Evolutionary conservation across 1,140 invertebrate species (phyloP).

Genomic region (Sesamia nonagrioides): DNA sequence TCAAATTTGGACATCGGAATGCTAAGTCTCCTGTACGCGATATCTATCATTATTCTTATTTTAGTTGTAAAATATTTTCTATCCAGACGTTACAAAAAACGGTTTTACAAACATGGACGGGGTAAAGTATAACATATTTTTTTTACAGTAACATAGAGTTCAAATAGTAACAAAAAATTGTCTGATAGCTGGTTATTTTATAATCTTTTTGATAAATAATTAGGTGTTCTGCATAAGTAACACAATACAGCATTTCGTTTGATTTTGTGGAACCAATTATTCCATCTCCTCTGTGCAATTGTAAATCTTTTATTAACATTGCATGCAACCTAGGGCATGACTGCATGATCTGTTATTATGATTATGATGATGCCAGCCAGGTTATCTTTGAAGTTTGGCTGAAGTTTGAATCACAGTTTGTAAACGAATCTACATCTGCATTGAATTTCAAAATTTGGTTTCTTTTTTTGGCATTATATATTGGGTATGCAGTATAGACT

Average conservation of each 20-base stretch:
- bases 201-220: not conserved
- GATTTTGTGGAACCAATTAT: conserved; percentile 28
- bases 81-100: conserved; percentile 91
- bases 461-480: too few relatives aligned
- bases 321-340: not conserved
- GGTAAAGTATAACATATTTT: conserved; percentile 88
- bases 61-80: conserved; percentile 93
- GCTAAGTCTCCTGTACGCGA: conserved; percentile 86
- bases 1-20: conserved; percentile 82
- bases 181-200: conserved; percentile 30
- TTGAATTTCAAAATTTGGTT: too few relatives aligned
- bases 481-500: too few relatives aligned
- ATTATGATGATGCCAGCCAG: too few relatives aligned
- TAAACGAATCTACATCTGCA: too few relatives aligned
- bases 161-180: conserved; percentile 15
- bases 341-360: not conserved
- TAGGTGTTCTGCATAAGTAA: not conserved
- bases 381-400: too few relatives aligned
- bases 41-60: conserved; percentile 87
- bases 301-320: not conserved
- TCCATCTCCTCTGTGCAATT: not conserved
- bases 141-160: not conserved
- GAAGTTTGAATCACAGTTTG: too few relatives aligned
- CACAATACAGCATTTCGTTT: not conserved
- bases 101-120: conserved; percentile 89